Conservation (phyloP, 2,888 invertebrate genomes). For the Matsumyia berberina region DNA sequence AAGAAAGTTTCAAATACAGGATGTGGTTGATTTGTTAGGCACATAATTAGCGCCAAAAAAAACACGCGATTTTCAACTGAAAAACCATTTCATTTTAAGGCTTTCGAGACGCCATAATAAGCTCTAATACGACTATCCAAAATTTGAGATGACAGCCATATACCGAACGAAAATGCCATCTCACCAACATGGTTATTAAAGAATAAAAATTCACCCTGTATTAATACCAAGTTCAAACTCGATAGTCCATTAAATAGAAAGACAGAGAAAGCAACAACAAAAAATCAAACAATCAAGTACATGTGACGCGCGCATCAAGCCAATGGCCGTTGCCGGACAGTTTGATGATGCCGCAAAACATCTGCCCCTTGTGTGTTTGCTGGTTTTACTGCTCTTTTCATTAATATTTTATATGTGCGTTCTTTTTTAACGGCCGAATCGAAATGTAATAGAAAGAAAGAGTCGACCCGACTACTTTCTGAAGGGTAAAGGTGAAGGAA, state of each 20-base stretch:
- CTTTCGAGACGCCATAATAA: too few relatives aligned
- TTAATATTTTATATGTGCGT: constrained; percentile 18
- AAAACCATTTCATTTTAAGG: too few relatives aligned
- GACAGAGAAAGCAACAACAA: neutral
- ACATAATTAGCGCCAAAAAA: too few relatives aligned
- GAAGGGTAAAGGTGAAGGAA: constrained; percentile 19
- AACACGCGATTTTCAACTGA: too few relatives aligned
- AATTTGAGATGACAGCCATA: too few relatives aligned
- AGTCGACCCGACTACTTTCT: constrained; percentile 5
- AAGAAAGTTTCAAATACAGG: too few relatives aligned
- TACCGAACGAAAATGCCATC: too few relatives aligned
- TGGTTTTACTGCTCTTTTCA: constrained; percentile 19
- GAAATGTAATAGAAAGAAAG: constrained; percentile 36
- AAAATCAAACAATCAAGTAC: constrained; percentile 11
- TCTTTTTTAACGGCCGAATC: constrained; percentile 31
- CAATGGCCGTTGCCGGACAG: constrained; percentile 3
- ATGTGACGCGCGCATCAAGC: constrained; percentile 46
- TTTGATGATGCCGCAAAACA: constrained; percentile 22
- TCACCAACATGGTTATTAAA: too few relatives aligned
- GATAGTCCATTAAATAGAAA: neutral
- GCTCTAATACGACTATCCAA: too few relatives aligned
- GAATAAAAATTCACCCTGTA: neutral
- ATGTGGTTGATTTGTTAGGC: too few relatives aligned
- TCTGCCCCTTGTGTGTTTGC: constrained; percentile 23
- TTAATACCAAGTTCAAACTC: neutral